Evolutionary conservation across 1,140 invertebrate species (phyloP).

Genomic region (Phocides pigmalion): DNA sequence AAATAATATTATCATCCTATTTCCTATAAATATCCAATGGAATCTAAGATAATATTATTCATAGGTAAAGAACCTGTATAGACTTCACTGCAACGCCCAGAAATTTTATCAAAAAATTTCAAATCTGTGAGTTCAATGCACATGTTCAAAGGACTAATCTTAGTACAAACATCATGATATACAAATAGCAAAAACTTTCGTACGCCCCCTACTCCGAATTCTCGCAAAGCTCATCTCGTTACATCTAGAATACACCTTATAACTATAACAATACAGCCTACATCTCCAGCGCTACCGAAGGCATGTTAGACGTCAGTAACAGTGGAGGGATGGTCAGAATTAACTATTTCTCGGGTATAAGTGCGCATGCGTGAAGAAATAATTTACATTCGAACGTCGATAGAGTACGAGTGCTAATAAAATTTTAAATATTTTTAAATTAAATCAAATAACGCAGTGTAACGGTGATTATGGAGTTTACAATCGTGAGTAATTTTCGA

Average conservation of each 20-base stretch:
- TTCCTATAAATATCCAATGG: no score
- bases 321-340: slow-evolving; percentile 44
- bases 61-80: no score
- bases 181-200: slow-evolving; percentile 9
- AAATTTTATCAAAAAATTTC: no score
- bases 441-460: slow-evolving; percentile 20
- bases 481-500: slow-evolving; percentile 47
- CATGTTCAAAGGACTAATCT: no score
- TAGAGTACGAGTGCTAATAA: slow-evolving; percentile 15
- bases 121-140: no score
- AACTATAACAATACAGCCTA: not conserved
- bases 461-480: slow-evolving; percentile 41
- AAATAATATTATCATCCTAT: no score
- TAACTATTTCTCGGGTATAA: slow-evolving; percentile 67
- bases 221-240: slow-evolving; percentile 12
- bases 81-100: no score
- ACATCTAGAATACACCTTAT: slow-evolving; percentile 9
- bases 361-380: slow-evolving; percentile 36
- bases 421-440: slow-evolving; percentile 13
- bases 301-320: not conserved
- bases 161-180: not conserved
- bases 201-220: slow-evolving; percentile 17
- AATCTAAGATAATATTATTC: no score
- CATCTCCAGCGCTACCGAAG: not conserved
- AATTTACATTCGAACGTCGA: slow-evolving; percentile 50